phyloP scores from a whole-genome alignment of 2,888 invertebrate genomes.

The Nomada ruficornis region DNA sequence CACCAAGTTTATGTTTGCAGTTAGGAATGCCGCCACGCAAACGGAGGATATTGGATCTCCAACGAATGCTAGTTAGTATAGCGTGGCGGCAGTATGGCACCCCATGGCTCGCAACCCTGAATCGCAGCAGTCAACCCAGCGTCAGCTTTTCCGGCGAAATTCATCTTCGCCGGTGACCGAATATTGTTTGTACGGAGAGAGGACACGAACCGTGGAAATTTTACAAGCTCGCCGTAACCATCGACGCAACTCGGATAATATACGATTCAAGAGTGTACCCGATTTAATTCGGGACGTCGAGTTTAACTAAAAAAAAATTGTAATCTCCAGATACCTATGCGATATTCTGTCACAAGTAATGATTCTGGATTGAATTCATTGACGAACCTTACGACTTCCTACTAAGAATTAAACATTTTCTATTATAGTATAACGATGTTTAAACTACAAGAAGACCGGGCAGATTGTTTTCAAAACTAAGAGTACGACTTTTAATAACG shows the following conservation, averaged over 20 bases:
- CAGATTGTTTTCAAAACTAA: conserved; percentile 2
- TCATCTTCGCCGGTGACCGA: conserved; percentile 30
- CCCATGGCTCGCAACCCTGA: conserved; percentile 25
- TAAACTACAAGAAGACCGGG: conserved; percentile 3
- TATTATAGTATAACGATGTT: conserved; percentile 30
- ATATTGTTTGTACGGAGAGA: conserved; percentile 5
- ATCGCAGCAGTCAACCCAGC: conserved; percentile 30
- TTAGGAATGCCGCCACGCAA: conserved; percentile 83
- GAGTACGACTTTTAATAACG: conserved; percentile 26
- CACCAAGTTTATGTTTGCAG: conserved; percentile 40
- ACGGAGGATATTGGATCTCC: conserved; percentile 80
- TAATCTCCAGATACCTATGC: conserved; percentile 8
- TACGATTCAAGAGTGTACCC: conserved; percentile 61
- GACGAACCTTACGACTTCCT: conserved; percentile 31
- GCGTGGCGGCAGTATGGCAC: conserved; percentile 79
- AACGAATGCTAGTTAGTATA: conserved; percentile 82
- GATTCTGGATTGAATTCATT: conserved; percentile 7
- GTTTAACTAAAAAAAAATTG: conserved; percentile 16
- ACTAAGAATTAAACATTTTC: conserved; percentile 36
- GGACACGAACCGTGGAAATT: background rate
- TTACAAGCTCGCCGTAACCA: conserved; percentile 26
- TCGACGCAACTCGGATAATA: conserved; percentile 22
- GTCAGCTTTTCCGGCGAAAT: conserved; percentile 38
- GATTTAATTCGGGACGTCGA: conserved; percentile 61
- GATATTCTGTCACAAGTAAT: background rate